Evolutionary conservation across 2,888 invertebrate species (phyloP), one percentile per base, ranked within the genome.

Genomic region (Callosobruchus maculatus): DNA sequence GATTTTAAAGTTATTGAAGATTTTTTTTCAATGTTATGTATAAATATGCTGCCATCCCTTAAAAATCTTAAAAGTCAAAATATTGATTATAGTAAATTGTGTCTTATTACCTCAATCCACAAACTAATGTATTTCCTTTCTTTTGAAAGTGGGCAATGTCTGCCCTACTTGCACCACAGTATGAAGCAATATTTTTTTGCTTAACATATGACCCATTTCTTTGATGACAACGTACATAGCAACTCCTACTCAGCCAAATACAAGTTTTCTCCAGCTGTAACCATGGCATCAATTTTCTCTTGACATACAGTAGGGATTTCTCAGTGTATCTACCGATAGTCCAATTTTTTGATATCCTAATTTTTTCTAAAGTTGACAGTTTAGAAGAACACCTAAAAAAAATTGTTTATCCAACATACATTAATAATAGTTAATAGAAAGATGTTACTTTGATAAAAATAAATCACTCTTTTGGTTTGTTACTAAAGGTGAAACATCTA

Each of bases 221-320:
- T 81, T 78, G 84, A 82, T 77, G 89, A 73, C 66, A 85, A 78
- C 75, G 86, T 83, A 85, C 84, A 71, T 78, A 81, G 78, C 80
- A 85, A 22, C 88, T 89, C 78, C 89, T 87, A 70, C 90, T 89
- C 77, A 91, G 87, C 88, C 91, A 92, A 0, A 92, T 78, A 31
- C 82, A 81, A 21, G 89, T 85, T 0, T 84, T 84, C 9, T 89
- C 88, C 66, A 92, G 80, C 71, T 88, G 85, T 9, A 92, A 79
- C 87, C 90, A 90, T 68, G 91, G 90, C 81, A 90, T 88, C 77
- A 87, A 87, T 83, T 88, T 89, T 69, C 83, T 84, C 70, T 76
- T 80, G 69, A 73, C 77, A 30, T 87, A 87, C 73, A 88, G 87
- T 68, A 89, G 84, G 20, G 86, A 82, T 31, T 84, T 85, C 77